Conservation (phyloP, 2,888 invertebrate genomes). For the Nesidiocoris tenuis region DNA sequence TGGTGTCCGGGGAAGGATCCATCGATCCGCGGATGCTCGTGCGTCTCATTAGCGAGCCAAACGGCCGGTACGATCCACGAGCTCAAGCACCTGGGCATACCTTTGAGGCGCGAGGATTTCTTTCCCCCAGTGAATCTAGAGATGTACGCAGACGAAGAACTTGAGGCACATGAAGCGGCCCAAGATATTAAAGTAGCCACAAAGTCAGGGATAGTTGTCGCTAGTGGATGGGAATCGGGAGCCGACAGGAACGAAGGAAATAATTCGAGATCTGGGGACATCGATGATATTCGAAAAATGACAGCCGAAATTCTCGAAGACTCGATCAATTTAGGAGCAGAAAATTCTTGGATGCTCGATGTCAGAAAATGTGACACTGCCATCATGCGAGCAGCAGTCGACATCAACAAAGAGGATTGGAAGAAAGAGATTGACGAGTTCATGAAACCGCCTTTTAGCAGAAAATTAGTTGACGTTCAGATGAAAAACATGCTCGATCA, state of each 20-base stretch:
- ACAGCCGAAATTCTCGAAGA: neutral
- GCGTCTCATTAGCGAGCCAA: neutral
- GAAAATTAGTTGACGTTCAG: constrained; percentile 9
- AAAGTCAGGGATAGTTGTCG: too few relatives aligned
- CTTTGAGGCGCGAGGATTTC: neutral
- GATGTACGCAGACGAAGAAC: neutral
- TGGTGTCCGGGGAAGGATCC: constrained; percentile 13
- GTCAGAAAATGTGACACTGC: constrained; percentile 29
- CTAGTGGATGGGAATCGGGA: too few relatives aligned
- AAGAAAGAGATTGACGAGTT: constrained; percentile 20
- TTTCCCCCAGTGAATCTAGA: neutral
- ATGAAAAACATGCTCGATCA: constrained; percentile 21
- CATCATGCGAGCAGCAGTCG: constrained; percentile 13
- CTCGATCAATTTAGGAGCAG: constrained; percentile 4
- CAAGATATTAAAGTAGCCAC: neutral
- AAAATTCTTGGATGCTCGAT: constrained; percentile 26
- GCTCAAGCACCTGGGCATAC: neutral
- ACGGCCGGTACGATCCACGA: constrained; percentile 12
- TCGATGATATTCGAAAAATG: neutral
- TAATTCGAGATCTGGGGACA: neutral
- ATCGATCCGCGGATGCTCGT: constrained; percentile 6
- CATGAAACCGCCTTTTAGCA: constrained; percentile 16
- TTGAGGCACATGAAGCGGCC: neutral
- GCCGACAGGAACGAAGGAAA: neutral
- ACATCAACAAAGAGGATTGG: constrained; percentile 3